Conservation (phyloP, 2,888 invertebrate genomes). For the Periphyllus acericola region DNA sequence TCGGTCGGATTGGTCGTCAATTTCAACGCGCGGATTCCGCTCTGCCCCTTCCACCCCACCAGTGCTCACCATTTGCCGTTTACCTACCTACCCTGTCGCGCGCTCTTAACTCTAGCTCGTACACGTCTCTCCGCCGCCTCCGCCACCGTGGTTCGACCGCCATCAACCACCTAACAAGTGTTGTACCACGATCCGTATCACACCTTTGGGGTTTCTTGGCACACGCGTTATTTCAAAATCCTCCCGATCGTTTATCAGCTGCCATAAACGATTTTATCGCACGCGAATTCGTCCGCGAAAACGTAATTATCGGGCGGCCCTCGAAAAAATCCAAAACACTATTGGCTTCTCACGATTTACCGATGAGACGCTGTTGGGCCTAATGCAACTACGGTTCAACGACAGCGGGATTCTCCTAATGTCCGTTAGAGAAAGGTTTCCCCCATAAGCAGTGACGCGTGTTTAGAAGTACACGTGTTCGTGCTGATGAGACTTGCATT, state of each 20-base stretch:
- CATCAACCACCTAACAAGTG: slow-evolving; percentile 28
- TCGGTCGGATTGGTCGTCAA: slow-evolving; percentile 59
- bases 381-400: too few species aligned
- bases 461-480: too few species aligned
- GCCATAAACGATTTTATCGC: slow-evolving; percentile 44
- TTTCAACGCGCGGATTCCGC: slow-evolving; percentile 37
- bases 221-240: slow-evolving; percentile 30
- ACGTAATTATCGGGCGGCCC: neutral
- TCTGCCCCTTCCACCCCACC: too few species aligned
- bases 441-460: too few species aligned
- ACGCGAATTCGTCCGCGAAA: neutral
- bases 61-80: slow-evolving; percentile 10
- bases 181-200: slow-evolving; percentile 44
- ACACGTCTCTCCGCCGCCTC: neutral
- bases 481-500: too few species aligned
- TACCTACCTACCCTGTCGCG: neutral
- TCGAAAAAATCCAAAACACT: neutral
- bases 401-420: too few species aligned
- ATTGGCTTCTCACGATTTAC: neutral
- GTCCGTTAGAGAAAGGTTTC: too few species aligned
- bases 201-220: slow-evolving; percentile 55
- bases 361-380: too few species aligned
- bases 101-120: neutral
- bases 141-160: neutral
- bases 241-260: slow-evolving; percentile 53